Base-by-base conservation (phyloP, 2,797 vertebrate genomes). In the Periparus ater region DNA sequence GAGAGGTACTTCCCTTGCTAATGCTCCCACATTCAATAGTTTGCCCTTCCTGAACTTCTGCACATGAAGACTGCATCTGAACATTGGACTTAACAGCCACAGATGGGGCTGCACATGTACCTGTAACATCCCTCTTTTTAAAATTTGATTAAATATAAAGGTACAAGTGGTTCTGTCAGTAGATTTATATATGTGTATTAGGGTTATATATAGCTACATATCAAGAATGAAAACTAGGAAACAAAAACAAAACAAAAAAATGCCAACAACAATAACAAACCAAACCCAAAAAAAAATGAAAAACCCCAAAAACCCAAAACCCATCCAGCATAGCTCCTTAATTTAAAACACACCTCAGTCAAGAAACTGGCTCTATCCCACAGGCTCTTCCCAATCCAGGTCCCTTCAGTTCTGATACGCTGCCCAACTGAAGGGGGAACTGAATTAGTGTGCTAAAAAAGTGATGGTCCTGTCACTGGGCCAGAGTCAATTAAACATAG, bases 101-200 rank as follows among this genome's bases (percentile, higher is more conserved):
- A 1, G 1, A 18, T 3, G 10, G 13, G 66, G 25, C 11, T 26
- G 17, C 42, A 34, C 12, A 7, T 21, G 6, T 19, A 61, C 7
- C 58, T 79, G 19, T 12, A 32, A 51, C 30, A 38, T 17, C 17
- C 4, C 12, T 53, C 42, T 32, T n/a, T 74, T 47, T 27, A 2
- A 70, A 68, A 73, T 21, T 6, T 26, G 19, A 2, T 53, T 32
- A 2, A 10, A 27, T 12, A 53, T 66, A 51, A 29, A 36, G 17
- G 20, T 22, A 62, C 10, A 55, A 55, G 36, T 11, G 11, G 11
- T 23, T 50, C 29, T 4, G 1, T 4, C 32, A 57, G 26, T 9
- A 60, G 26, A 48, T 36, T 66, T 66, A 16, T 21, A 4, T 5
- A 5, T 1, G 0, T 19, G 0, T 8, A 71, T 42, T 60, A 50